Evolutionary conservation across 2,113 vertebrate genomes (phyloP), one percentile per base, ranked within the genome.

Genomic region (Saccopteryx leptura): DNA sequence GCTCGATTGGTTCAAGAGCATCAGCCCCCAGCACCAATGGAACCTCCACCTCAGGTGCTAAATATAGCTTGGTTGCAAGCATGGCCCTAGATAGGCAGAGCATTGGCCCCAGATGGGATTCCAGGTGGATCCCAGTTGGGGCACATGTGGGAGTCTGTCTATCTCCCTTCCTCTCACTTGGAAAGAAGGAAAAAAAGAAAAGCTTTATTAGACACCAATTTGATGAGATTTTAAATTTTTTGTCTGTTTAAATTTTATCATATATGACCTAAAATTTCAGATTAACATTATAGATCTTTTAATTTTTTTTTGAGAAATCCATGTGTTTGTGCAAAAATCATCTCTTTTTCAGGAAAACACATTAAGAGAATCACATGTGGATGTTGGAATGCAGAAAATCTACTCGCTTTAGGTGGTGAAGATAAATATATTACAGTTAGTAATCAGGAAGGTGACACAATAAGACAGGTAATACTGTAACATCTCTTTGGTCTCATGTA

Each of bases 331-430:
- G 66, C 46, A 93, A 92, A 94, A 95, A 80, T 82, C 78, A 17
- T 97, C 96, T 98, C 56, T 98, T 94, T 98, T 98, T 87, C 97
- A 99, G 99, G 99, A 92, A 99, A 99, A 95, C 99, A 99, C 96
- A 99, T 99, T 71, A 99, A 99, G 97, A 98, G 97, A 94, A 99
- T 99, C 97, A 99, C 99, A 15, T 99, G 99, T 97, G 99, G 99
- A 21, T 99, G 99, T 81, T 99, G 99, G 99, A 99, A 99, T 96
- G 96, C 96, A 96, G 99, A 99, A 96, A 99, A 99, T 97, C 98
- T 99, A 6, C 97, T 99, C 96, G 99, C 99, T 74, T 98, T 99
- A 63, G 99, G 99, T 23, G 99, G 99, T 52, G 99, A 99, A 96
- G 99, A 99, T 97, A 99, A 98, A 98, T 99, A 98, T 71, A 98